phyloP scores from a whole-genome alignment of 1,140 invertebrate genomes.

The Papilio polytes region DNA sequence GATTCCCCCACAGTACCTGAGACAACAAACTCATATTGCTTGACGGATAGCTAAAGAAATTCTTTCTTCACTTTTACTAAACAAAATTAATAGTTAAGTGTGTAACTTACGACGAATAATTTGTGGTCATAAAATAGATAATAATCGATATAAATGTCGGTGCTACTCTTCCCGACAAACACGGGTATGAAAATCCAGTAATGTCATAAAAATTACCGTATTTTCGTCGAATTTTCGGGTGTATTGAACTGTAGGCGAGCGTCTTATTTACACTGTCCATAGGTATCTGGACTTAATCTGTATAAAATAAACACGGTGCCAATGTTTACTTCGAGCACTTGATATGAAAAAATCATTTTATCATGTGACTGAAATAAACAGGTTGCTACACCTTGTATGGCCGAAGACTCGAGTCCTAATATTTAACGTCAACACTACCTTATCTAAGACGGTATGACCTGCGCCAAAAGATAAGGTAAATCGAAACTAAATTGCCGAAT shows the following conservation, averaged over 20 bases:
- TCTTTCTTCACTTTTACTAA: too few relatives aligned
- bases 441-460: constrained; percentile 29
- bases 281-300: constrained; percentile 67
- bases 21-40: too few relatives aligned
- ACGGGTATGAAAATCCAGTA: neutral
- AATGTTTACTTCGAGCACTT: constrained; percentile 70
- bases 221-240: constrained; percentile 58
- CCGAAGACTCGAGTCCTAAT: constrained; percentile 35
- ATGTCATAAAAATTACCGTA: constrained; percentile 29
- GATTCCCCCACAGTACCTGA: too few relatives aligned
- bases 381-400: constrained; percentile 58
- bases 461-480: constrained; percentile 20
- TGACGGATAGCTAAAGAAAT: too few relatives aligned
- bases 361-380: constrained; percentile 64
- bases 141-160: neutral
- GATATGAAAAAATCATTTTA: constrained; percentile 71
- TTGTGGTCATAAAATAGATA: neutral
- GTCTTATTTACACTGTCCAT: constrained; percentile 53
- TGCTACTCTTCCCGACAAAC: neutral
- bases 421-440: constrained; percentile 22
- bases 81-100: too few relatives aligned
- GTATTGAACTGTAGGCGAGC: constrained; percentile 58
- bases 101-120: neutral
- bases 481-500: constrained; percentile 30
- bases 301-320: constrained; percentile 72